Percentiles rank a stretch among this genome's conserved stretches.
Evolutionary conservation across 1,140 invertebrate genomes (phyloP).

Genomic region (Drosophila saltans): DNA sequence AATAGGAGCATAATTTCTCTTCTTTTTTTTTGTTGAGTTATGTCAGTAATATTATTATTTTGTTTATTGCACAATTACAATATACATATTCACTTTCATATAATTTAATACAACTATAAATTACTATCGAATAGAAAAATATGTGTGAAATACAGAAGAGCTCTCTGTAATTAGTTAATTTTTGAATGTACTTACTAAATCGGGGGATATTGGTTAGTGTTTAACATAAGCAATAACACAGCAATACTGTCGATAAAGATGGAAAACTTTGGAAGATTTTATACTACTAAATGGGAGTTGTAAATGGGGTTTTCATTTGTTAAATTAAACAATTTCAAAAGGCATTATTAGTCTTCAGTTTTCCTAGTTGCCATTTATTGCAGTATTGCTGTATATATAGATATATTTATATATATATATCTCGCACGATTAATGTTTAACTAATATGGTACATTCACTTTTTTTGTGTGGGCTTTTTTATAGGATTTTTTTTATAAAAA

Average conservation of each 20-base stretch:
- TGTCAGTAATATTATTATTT: slow-evolving; percentile 69
- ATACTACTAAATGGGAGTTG: slow-evolving; percentile 49
- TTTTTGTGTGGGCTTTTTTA: slow-evolving; percentile 50
- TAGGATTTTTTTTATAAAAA: slow-evolving; percentile 75
- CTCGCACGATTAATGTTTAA: slow-evolving; percentile 47
- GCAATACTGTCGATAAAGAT: slow-evolving; percentile 57
- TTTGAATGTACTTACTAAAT: slow-evolving; percentile 46
- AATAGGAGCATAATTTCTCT: neutral
- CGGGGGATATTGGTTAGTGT: slow-evolving; percentile 54
- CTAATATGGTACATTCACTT: slow-evolving; percentile 78
- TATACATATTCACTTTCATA: slow-evolving; percentile 80
- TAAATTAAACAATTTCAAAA: slow-evolving; percentile 72
- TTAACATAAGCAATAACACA: slow-evolving; percentile 74
- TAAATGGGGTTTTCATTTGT: slow-evolving; percentile 32
- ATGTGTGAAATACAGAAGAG: slow-evolving; percentile 21
- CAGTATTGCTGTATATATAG: slow-evolving; percentile 36
- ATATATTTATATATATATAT: slow-evolving; percentile 16
- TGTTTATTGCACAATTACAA: slow-evolving; percentile 83
- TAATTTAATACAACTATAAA: slow-evolving; percentile 74
- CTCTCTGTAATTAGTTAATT: slow-evolving; percentile 37
- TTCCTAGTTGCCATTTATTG: slow-evolving; percentile 34
- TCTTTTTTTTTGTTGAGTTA: slow-evolving; percentile 48
- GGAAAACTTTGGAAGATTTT: slow-evolving; percentile 24
- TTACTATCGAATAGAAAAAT: slow-evolving; percentile 75
- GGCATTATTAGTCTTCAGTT: slow-evolving; percentile 51